Evolutionary conservation across 92 coral and sea anemone genomes (phyloP), one percentile per base, ranked within the genome.

Genomic region (Porites divaricata): DNA sequence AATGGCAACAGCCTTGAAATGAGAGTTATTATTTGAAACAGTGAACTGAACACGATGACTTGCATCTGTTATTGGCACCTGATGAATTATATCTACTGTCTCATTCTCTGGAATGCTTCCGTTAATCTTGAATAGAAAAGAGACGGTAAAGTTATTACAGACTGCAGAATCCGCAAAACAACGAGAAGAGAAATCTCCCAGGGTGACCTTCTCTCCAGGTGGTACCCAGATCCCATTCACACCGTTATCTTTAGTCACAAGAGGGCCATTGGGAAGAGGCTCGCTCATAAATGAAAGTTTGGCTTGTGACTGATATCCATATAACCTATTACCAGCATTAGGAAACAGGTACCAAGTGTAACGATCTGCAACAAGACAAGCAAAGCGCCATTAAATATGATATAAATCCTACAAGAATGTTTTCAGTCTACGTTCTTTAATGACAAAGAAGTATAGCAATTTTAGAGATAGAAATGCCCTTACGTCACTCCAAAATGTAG

Each of bases 311-410:
- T n/a, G 65, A 17, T 75, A 75, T 56, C 80, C 80, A 25, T 58
- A n/a, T 25, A 75, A 59, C 14, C 67, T 66, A 23, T 58, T 17
- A 14, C 15, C n/a, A 9, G 80, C 65, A 35, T 35, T 63, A 9
- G 81, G 81, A 63, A 77, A 77, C 53, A 77, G 71, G 45, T 77
- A 77, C 81, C 81, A 77, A 1, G 24, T 63, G 81, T 41, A 77
- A 57, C 66, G 45, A 24, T 54, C 79, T 75, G 79, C 12, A 75
- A 75, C 20, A 61, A 61, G 8, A 61, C 65, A 61, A 16, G 65
- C 23, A 61, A 21, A 54, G 59, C 16, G 59, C 16, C 59, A 13
- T 54, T 15, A 12, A 54, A 54, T 54, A 9, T 61, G 17, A 61
- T 7, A 61, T 61, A 19, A 61, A 19, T 35, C 45, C 45, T 4